These are phyloP conservation scores for Gavia stellata DNA, from an alignment of 2,113 vertebrate genomes.

Conservation along the genomic window DNA sequence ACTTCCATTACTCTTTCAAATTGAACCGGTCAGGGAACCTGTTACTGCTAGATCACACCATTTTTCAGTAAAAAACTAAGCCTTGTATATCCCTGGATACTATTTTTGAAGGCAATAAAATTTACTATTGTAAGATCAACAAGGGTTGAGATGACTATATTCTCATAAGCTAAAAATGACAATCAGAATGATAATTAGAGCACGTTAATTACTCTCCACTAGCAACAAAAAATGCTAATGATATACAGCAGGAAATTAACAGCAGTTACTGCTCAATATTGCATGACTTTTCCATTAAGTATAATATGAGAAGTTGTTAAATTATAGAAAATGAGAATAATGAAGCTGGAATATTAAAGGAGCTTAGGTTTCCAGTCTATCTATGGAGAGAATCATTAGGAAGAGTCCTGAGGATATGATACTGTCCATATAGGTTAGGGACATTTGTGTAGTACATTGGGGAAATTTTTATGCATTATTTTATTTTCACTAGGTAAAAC, in stretches of 20 bases:
- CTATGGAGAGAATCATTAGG: constrained; percentile 34
- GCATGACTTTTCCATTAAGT: constrained; percentile 85
- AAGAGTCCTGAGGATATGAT: constrained; percentile 15
- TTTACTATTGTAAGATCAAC: constrained; percentile 64
- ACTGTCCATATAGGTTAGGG: neutral
- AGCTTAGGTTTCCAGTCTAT: constrained; percentile 44
- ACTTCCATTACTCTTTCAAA: constrained; percentile 63
- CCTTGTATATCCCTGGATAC: constrained; percentile 33
- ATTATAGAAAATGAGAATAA: constrained; percentile 81
- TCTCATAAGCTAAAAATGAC: constrained; percentile 72
- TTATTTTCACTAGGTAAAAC: constrained; percentile 48
- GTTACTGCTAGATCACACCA: constrained; percentile 25
- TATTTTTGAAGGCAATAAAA: constrained; percentile 67
- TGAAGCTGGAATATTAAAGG: constrained; percentile 72
- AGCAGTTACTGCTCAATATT: constrained; percentile 84
- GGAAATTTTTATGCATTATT: neutral
- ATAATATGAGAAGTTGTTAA: constrained; percentile 80
- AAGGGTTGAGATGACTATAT: constrained; percentile 65
- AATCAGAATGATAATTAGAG: constrained; percentile 77
- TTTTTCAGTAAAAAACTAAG: constrained; percentile 55
- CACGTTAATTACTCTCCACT: constrained; percentile 79
- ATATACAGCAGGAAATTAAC: constrained; percentile 81
- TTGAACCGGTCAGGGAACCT: constrained; percentile 55
- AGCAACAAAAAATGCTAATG: constrained; percentile 79
- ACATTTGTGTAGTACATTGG: neutral